Evolutionary conservation across 2,797 vertebrate genomes (phyloP).

Genomic region (Psittacula derbiana): DNA sequence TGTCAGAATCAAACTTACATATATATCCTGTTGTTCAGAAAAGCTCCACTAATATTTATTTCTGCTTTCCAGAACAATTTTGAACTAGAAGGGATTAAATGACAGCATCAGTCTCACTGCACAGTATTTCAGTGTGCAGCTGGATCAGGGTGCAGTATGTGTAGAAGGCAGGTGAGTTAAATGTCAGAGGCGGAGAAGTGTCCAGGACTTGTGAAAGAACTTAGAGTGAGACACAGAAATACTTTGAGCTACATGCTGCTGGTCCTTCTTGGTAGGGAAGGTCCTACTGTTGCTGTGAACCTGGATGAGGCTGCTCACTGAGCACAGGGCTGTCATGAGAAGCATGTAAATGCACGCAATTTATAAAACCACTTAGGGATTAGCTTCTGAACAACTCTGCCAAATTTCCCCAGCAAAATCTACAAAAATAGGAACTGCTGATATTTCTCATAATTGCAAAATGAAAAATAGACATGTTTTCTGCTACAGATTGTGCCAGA

Average conservation of each 20-base stretch:
- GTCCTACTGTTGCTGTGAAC: background rate
- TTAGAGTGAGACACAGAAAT: background rate
- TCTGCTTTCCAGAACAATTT: background rate
- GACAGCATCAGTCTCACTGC: background rate
- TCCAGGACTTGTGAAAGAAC: background rate
- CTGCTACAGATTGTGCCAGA: constrained; percentile 18
- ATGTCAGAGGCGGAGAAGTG: background rate
- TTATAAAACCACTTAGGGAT: background rate
- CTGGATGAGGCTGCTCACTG: background rate
- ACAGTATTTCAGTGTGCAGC: background rate
- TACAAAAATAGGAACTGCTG: background rate
- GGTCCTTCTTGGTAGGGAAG: background rate
- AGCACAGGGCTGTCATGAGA: background rate
- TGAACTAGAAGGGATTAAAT: background rate
- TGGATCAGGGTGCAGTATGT: background rate
- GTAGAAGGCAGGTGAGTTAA: background rate
- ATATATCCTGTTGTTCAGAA: background rate
- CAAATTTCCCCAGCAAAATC: background rate
- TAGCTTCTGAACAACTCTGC: background rate
- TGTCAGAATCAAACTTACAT: background rate
- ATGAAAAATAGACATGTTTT: constrained; percentile 23
- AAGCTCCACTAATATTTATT: background rate
- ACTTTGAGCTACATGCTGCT: background rate
- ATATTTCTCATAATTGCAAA: constrained; percentile 18
- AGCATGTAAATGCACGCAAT: rapidly evolving